Percentiles rank a stretch among this genome's conserved stretches.
Conservation (phyloP, 2,888 invertebrate species). For the Napeogenes inachia region DNA sequence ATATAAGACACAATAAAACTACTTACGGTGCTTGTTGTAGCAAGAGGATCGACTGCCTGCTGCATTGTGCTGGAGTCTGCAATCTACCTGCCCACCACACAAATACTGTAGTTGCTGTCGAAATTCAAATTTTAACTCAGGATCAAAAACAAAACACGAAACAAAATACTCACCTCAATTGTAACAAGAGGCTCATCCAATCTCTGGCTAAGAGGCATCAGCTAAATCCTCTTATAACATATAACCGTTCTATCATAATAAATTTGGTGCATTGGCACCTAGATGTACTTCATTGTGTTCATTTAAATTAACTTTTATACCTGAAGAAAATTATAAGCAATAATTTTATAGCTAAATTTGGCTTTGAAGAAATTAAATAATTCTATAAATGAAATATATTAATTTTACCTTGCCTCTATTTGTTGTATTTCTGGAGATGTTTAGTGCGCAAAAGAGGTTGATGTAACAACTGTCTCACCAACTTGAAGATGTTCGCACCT, state of each 20-base stretch:
- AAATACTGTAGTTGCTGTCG: slow-evolving; percentile 49
- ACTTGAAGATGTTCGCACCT: not conserved
- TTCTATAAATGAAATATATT: not conserved
- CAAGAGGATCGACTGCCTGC: slow-evolving; percentile 76
- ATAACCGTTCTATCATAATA: slow-evolving; percentile 74
- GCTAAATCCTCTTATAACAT: slow-evolving; percentile 72
- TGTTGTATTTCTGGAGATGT: not conserved
- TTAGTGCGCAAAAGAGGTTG: not conserved
- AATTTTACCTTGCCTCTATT: slow-evolving; percentile 1
- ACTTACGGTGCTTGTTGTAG: slow-evolving; percentile 74
- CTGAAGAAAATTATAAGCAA: slow-evolving; percentile 50
- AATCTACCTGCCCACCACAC: slow-evolving; percentile 74
- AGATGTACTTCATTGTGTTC: slow-evolving; percentile 58
- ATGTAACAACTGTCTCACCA: not conserved
- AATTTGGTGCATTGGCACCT: slow-evolving; percentile 69
- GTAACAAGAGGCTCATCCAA: slow-evolving; percentile 77
- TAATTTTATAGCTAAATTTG: slow-evolving; percentile 22
- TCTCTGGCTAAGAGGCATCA: slow-evolving; percentile 78
- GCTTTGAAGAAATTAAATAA: not conserved
- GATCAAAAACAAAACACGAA: slow-evolving; percentile 8
- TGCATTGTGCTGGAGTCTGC: slow-evolving; percentile 78
- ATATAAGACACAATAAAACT: slow-evolving; percentile 10
- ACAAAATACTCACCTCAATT: slow-evolving; percentile 67
- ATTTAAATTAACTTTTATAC: slow-evolving; percentile 55
- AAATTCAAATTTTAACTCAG: slow-evolving; percentile 4